Base-by-base conservation (phyloP, 1,140 invertebrate genomes). In the Choristoneura fumiferana region DNA sequence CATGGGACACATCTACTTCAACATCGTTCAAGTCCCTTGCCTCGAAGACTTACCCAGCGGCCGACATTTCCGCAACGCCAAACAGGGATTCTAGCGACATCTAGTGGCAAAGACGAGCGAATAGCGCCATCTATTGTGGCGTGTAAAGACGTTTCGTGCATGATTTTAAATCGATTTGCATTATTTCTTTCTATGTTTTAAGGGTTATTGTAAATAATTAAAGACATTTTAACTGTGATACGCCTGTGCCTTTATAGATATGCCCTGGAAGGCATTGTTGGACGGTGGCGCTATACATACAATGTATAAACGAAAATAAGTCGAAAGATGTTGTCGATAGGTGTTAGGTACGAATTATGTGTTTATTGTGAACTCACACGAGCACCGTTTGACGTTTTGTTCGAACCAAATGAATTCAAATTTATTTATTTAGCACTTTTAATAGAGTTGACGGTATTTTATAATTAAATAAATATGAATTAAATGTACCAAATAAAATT, bases 1-100 rank as follows among this genome's bases (percentile, higher is more conserved):
- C 3, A 93, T 98, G 92, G 96, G 96, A 34, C 94, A 94, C 62
- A 93, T 97, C 53, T 98, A 96, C 70, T 98, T 97, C 84, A 97
- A 97, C 77, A 76, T 97, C 59, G 91, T 97, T 35, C 92, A 93
- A 84, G 93, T 95, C 12, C 93, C 94, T 5, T 97, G 96, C 64
- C 86, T 97, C 52, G 92, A 94, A 40, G 93, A 94, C 57, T 82
- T 70, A 1, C 70, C 87, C 5, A 67, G 67, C 2, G 91, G 90
- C 3, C 70, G 78, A 62, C 63, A 67, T 29, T 90, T 90, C 66
- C 66, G 90, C 33, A 74, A 88, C 18, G 89, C 90, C 4, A 84
- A 84, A 58, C 75, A 81, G 58, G 90, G 90, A 54, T 91, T 91
- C 70, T 90, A 87, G 63, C 63, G 78, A 57, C 73, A 73, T 75